These are phyloP conservation scores for Fringilla coelebs DNA, from an alignment of 2,797 vertebrate species.

Conservation along the genomic window DNA sequence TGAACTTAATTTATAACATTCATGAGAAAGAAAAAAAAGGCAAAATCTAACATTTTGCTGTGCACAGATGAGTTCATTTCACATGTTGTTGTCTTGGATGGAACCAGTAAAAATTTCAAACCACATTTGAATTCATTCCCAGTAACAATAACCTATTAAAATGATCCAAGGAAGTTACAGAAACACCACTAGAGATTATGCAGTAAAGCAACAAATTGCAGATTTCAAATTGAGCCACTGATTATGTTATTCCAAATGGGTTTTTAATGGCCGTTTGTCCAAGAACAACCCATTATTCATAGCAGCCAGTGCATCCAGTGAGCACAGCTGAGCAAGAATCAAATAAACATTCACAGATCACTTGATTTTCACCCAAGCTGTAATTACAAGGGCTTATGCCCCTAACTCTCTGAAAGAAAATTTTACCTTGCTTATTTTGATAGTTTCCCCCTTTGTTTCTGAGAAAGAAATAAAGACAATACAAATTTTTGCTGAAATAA, in stretches of 20 bases:
- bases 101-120: neutral
- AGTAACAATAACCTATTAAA: neutral
- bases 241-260: neutral
- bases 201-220: neutral
- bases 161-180: neutral
- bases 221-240: neutral
- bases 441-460: neutral
- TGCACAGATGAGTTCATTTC: neutral
- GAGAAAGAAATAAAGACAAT: neutral
- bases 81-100: neutral
- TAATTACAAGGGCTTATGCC: neutral
- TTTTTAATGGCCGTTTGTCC: neutral
- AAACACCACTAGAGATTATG: neutral
- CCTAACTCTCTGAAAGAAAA: neutral
- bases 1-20: neutral
- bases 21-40: neutral
- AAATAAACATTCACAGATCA: neutral
- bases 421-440: neutral
- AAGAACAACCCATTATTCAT: neutral
- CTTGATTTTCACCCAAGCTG: neutral
- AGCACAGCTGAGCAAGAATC: neutral
- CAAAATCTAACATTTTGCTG: neutral
- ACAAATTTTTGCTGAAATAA: neutral
- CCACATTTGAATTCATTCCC: neutral
- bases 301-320: neutral